Percentiles rank a stretch among this genome's conserved stretches.
phyloP scores from a whole-genome alignment of 2,797 vertebrate species.

The Atherinosoma microstoma region DNA sequence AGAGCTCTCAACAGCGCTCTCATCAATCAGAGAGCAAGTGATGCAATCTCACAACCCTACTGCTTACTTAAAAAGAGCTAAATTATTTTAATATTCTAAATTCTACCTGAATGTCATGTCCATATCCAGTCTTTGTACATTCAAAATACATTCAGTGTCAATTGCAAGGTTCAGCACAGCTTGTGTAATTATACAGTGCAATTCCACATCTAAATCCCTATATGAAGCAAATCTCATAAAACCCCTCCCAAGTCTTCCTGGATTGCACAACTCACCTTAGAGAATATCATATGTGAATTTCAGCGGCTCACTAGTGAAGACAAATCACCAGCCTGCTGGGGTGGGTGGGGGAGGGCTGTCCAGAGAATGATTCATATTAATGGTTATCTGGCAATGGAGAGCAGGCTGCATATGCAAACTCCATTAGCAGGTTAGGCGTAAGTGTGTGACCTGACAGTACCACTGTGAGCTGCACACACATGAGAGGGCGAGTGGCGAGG shows the following conservation, averaged over 20 bases:
- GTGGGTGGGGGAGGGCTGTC: slow-evolving; percentile 54
- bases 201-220: slow-evolving; percentile 23
- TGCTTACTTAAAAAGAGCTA: slow-evolving; percentile 26
- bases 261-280: slow-evolving; percentile 55
- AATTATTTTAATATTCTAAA: slow-evolving; percentile 31
- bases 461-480: slow-evolving; percentile 58
- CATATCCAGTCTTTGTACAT: slow-evolving; percentile 23
- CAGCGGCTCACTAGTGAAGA: slow-evolving; percentile 84
- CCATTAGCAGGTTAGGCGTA: slow-evolving; percentile 85
- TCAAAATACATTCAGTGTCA: neutral
- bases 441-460: slow-evolving; percentile 72
- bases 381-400: slow-evolving; percentile 80
- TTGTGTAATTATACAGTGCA: slow-evolving; percentile 24
- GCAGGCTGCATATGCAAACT: slow-evolving; percentile 83
- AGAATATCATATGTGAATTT: slow-evolving; percentile 83
- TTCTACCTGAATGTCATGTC: slow-evolving; percentile 34
- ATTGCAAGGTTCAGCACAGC: neutral
- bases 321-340: slow-evolving; percentile 83
- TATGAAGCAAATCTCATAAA: slow-evolving; percentile 52
- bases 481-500: slow-evolving; percentile 9
- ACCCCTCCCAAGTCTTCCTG: slow-evolving; percentile 19
- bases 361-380: slow-evolving; percentile 86
- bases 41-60: slow-evolving; percentile 39
- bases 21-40: slow-evolving; percentile 29
- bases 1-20: slow-evolving; percentile 30